Conservation (phyloP, 1,140 invertebrate species). For the Tetramorium parvispinum region DNA sequence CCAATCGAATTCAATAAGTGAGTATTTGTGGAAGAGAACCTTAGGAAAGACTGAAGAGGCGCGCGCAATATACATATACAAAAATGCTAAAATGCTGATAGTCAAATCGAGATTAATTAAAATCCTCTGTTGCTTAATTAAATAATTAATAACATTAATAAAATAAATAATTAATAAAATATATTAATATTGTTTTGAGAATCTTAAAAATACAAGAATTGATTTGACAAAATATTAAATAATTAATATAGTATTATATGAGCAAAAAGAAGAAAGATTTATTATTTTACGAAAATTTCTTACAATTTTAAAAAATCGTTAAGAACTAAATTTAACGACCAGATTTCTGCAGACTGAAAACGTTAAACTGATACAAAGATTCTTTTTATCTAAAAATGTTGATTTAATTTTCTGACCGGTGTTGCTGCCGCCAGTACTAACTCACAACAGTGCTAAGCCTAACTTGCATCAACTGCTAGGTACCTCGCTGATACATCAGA, state of each 20-base stretch:
- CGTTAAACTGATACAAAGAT: neutral
- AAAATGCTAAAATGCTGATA: neutral
- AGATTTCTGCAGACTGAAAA: neutral
- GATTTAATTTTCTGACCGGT: no score
- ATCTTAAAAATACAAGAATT: neutral
- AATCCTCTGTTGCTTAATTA: neutral
- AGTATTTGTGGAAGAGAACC: neutral
- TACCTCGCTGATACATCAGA: slow-evolving; percentile 30
- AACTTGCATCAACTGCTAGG: neutral
- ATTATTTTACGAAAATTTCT: neutral
- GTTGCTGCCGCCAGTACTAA: neutral
- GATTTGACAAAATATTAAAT: neutral
- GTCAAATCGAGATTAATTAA: neutral
- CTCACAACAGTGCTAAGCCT: neutral
- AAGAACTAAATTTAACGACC: neutral
- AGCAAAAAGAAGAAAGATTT: neutral
- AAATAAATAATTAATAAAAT: neutral
- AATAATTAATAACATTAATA: neutral
- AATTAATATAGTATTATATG: neutral
- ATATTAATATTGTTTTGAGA: neutral
- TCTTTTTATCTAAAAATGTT: neutral
- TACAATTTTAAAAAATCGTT: neutral
- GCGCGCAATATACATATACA: neutral
- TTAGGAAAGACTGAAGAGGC: neutral
- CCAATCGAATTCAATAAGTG: neutral